Percentiles rank a stretch among this genome's conserved stretches.
These are phyloP conservation scores for Tortricodes alternella DNA, from an alignment of 2,888 invertebrate species.

Conservation along the genomic window DNA sequence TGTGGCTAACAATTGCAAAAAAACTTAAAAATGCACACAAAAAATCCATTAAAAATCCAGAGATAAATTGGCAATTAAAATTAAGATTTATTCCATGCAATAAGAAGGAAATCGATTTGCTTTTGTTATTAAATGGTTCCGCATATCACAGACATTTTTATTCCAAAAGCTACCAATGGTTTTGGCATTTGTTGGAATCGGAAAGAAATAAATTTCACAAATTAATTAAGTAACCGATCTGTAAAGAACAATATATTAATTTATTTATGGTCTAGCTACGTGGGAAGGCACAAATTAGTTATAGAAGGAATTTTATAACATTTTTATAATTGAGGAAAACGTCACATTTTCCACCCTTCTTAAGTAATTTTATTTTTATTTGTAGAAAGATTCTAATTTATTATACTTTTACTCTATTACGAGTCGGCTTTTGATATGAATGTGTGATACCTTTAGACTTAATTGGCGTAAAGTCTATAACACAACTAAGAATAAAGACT, in stretches of 20 bases:
- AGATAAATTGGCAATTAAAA: conserved; percentile 66
- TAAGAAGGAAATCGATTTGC: conserved; percentile 39
- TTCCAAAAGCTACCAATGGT: conserved; percentile 52
- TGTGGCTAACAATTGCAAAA: conserved; percentile 57
- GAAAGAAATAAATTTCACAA: conserved; percentile 45
- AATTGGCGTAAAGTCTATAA: too few relatives aligned
- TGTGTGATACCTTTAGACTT: too few relatives aligned
- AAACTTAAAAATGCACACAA: conserved; percentile 56
- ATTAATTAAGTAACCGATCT: conserved; percentile 41
- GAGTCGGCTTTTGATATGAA: too few relatives aligned
- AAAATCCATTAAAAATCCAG: conserved; percentile 61
- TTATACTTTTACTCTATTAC: conserved; percentile 5
- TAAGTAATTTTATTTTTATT: conserved; percentile 33
- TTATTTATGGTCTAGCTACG: conserved; percentile 43
- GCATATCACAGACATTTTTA: conserved; percentile 67
- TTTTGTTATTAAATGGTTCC: conserved; percentile 44
- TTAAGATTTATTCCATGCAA: conserved; percentile 41
- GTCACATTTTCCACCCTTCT: too few relatives aligned
- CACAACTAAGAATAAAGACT: too few relatives aligned
- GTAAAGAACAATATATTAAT: conserved; percentile 40
- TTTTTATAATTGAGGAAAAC: conserved; percentile 44
- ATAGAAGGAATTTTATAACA: conserved; percentile 64
- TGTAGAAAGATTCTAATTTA: conserved; percentile 9
- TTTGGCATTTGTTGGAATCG: conserved; percentile 42
- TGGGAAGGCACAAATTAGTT: conserved; percentile 54